Base-by-base conservation (phyloP, 2,113 vertebrate genomes). In the Rhagologus leucostigma region DNA sequence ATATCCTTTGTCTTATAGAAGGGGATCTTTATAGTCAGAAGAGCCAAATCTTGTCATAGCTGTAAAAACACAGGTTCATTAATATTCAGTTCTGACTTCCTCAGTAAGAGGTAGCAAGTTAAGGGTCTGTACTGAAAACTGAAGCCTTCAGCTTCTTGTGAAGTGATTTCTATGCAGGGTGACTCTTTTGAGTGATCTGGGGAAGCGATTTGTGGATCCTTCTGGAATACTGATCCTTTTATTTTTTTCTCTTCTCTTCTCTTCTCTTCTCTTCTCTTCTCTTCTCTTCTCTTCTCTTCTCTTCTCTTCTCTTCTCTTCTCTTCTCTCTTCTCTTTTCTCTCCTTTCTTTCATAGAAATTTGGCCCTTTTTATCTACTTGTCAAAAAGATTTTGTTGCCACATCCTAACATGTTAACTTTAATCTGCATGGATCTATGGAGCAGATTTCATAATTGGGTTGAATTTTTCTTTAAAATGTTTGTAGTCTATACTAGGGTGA, bases 241-340 rank as follows among this genome's bases (percentile, higher is more conserved):
- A 3, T 12, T 9, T 19, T 5, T 7, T 7, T 6, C 5, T 6
- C 18, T 4, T 6, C 14, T 12, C 26, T 12, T 7, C 20, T 23
- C 11, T 6, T 7, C 6, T 16, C 8, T 11, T 11, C n/a, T 17
- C 35, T 15, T 3, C 39, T 13, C 35, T 11, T 5, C 42, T 29
- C 49, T 11, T 5, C 33, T 21, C 42, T 13, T 9, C 21, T 18
- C n/a, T 44, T 5, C 18, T 24, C 7, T 7, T 10, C 5, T 22
- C 33, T 10, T 4, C 19, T 17, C 13, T 9, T 6, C 5, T 4
- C 10, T 6, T 32, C 7, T 11, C 23, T 10, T 21, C 18, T n/a
- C 52, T 16, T 17, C 30, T 4, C 11, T 8, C 10, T 9, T 21
- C 57, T n/a, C 4, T 7, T 12, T 6, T 7, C 6, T 13, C 17